Evolutionary conservation across 2,797 vertebrate species (phyloP), one percentile per base, ranked within the genome.

Genomic region (Scolopax bukidnonensis): DNA sequence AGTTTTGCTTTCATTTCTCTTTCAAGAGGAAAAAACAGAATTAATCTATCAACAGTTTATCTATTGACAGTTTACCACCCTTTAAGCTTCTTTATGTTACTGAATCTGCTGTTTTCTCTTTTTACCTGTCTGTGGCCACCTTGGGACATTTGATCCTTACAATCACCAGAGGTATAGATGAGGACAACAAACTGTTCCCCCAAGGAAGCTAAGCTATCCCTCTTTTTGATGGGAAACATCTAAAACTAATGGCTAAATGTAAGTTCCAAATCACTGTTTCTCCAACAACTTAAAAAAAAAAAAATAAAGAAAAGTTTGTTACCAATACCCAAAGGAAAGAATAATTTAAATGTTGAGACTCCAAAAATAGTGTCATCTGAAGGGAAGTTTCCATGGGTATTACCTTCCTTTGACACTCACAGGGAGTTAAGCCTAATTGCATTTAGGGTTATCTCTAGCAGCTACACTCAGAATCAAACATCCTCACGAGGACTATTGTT

Each of bases 401-500:
- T 95, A 56, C 97, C 95, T 97, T 92, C 96, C 94, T 97, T 89
- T 97, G 88, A 95, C 96, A 97, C 96, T 97, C 64, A 84, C 84
- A 95, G 95, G 93, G 97, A 98, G 96, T 97, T 97, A 97, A 97
- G 95, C 96, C 96, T 97, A 97, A 98, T 97, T 98, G 97, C 97
- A 96, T 97, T 98, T 97, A 97, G 97, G 97, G 97, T 97, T 98
- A 97, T 97, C 97, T 97, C 94, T 71, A 96, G 96, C 91, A 97
- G 95, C 79, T 97, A 96, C 59, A 83, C 82, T 95, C 83, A 38
- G 91, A 97, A 96, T 95, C 97, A 96, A 96, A 97, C 94, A 97
- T 92, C 80, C 97, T 98, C 98, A 87, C 69, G 98, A 97, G 98
- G 78, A 97, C 96, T 95, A 98, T 98, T 98, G 97, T 98, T 98